These are phyloP conservation scores for Temnothorax longispinosus DNA, from an alignment of 1,140 invertebrate genomes.

Conservation along the genomic window DNA sequence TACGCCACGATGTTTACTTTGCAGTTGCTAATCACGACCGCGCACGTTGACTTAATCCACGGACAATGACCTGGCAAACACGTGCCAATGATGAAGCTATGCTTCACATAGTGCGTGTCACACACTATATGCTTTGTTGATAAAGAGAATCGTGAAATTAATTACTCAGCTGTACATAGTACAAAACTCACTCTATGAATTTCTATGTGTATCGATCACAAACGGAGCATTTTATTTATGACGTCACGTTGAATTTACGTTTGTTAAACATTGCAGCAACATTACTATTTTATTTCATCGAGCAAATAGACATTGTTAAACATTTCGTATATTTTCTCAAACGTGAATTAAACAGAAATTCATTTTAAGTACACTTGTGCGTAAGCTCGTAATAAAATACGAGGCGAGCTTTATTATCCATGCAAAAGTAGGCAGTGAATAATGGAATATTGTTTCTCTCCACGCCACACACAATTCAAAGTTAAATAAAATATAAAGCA, in stretches of 20 bases:
- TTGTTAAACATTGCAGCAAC: constrained; percentile 15
- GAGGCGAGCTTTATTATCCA: constrained; percentile 1
- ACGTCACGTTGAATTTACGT: neutral
- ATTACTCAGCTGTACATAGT: constrained; percentile 17
- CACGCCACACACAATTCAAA: neutral
- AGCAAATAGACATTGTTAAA: constrained; percentile 40
- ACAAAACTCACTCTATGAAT: constrained; percentile 17
- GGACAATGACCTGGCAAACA: constrained; percentile 4
- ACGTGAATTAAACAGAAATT: constrained; percentile 43
- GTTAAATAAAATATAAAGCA: constrained; percentile 2
- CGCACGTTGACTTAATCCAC: constrained; percentile 31
- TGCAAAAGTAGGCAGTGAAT: neutral
- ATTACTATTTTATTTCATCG: constrained; percentile 15
- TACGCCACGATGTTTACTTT: constrained; percentile 27
- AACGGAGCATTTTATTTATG: constrained; percentile 13
- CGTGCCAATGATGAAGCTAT: neutral
- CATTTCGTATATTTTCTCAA: constrained; percentile 24
- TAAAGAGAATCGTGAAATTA: constrained; percentile 14
- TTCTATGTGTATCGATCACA: neutral
- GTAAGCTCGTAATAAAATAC: constrained; percentile 1
- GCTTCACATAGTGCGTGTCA: neutral
- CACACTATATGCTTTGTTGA: neutral
- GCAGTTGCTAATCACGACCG: constrained; percentile 24
- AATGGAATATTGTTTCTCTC: constrained; percentile 14
- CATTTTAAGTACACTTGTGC: constrained; percentile 22